Evolutionary conservation across 2,888 invertebrate genomes (phyloP).

Genomic region (Drosophila rubida): DNA sequence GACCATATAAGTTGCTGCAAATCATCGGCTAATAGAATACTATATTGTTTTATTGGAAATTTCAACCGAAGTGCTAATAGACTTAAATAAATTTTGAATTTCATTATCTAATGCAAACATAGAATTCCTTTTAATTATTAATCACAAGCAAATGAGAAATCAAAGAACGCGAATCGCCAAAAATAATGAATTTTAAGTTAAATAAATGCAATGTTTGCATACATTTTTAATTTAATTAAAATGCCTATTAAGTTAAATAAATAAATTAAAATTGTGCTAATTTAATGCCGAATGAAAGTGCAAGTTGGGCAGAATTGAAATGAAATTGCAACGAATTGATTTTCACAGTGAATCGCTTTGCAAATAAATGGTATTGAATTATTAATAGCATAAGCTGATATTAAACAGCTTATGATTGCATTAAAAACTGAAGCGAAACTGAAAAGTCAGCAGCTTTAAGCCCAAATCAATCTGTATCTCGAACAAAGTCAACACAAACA

Average conservation of each 20-base stretch:
- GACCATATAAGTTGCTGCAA: no score
- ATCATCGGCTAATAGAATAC: no score
- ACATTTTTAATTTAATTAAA: neutral
- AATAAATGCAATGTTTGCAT: neutral
- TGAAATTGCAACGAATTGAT: neutral
- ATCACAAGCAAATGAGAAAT: neutral
- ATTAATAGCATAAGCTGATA: neutral
- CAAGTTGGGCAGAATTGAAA: neutral
- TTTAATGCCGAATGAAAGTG: neutral
- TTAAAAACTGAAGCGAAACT: neutral
- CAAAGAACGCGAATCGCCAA: neutral
- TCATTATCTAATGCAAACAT: no score
- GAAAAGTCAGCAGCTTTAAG: slow-evolving; percentile 13
- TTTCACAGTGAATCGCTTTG: neutral
- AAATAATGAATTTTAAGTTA: neutral
- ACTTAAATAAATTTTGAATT: no score
- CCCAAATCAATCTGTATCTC: slow-evolving; percentile 19
- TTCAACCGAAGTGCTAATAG: no score
- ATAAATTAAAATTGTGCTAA: neutral
- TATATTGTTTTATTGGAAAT: no score
- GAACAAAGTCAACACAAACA: slow-evolving; percentile 21
- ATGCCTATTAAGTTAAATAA: neutral
- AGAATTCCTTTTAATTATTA: neutral
- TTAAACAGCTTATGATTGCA: neutral
- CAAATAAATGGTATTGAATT: neutral